Conservation (phyloP, 2,888 invertebrate species). For the Cephus rjabovi region DNA sequence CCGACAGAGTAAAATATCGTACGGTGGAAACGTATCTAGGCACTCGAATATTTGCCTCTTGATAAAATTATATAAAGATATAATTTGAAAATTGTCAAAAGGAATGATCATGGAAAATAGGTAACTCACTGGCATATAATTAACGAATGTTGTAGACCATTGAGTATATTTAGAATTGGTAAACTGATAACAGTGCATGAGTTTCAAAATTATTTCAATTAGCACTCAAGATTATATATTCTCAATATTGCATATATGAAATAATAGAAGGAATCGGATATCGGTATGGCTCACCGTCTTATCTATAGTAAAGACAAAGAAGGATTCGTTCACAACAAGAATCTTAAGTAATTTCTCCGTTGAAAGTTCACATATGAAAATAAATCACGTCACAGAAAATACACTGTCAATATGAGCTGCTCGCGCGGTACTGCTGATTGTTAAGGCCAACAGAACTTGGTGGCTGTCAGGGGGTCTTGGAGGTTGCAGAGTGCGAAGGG, state of each 20-base stretch:
- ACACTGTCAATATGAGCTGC: neutral
- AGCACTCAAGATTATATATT: neutral
- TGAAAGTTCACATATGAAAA: neutral
- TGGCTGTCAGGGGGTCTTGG: neutral
- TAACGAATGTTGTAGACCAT: neutral
- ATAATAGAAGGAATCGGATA: neutral
- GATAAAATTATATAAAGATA: neutral
- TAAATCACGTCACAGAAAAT: neutral
- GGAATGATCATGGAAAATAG: neutral
- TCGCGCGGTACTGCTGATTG: neutral
- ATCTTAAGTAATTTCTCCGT: neutral
- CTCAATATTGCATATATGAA: neutral
- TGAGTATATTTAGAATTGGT: neutral
- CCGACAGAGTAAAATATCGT: neutral
- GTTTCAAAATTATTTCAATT: neutral
- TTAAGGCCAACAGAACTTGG: conserved; percentile 3
- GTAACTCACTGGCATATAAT: neutral
- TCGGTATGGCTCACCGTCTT: neutral
- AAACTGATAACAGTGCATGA: neutral
- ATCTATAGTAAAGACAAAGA: neutral
- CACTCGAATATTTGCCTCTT: neutral
- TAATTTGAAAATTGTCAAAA: neutral
- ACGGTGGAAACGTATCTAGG: neutral
- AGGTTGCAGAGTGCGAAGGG: conserved; percentile 5
- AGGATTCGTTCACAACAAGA: neutral